phyloP scores from a whole-genome alignment of 2,113 vertebrate genomes.

The Willisornis vidua region DNA sequence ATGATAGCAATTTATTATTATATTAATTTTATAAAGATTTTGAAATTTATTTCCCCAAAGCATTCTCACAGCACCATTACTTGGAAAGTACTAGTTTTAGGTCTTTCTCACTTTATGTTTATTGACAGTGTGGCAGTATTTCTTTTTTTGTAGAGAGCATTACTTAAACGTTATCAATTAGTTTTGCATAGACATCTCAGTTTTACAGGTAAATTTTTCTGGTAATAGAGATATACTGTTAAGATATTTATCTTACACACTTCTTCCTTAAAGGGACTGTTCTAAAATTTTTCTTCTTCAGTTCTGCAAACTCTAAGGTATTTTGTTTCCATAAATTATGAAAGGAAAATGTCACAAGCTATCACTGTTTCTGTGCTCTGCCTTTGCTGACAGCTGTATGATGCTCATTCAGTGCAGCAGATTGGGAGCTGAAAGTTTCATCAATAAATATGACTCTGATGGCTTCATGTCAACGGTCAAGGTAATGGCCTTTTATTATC shows the following conservation, averaged over 20 bases:
- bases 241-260: background rate
- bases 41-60: background rate
- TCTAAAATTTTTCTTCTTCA: constrained; percentile 54
- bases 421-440: constrained; percentile 99
- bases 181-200: background rate
- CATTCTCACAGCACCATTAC: background rate
- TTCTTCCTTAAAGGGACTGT: background rate
- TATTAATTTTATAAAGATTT: background rate
- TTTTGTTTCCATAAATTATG: constrained; percentile 98
- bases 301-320: constrained; percentile 87
- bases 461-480: constrained; percentile 96
- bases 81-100: background rate
- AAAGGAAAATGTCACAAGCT: constrained; percentile 95
- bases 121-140: background rate
- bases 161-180: background rate
- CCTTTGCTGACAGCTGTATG: constrained; percentile 98
- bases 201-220: constrained; percentile 26
- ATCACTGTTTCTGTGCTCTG: constrained; percentile 86
- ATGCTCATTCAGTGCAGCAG: constrained; percentile 97
- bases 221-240: background rate
- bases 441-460: constrained; percentile 99
- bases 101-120: background rate
- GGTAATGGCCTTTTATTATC: constrained; percentile 96
- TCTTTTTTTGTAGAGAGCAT: background rate
- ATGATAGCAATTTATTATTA: background rate